Conservation (phyloP, 2,797 vertebrate species). For the Macroramphosus scolopax region DNA sequence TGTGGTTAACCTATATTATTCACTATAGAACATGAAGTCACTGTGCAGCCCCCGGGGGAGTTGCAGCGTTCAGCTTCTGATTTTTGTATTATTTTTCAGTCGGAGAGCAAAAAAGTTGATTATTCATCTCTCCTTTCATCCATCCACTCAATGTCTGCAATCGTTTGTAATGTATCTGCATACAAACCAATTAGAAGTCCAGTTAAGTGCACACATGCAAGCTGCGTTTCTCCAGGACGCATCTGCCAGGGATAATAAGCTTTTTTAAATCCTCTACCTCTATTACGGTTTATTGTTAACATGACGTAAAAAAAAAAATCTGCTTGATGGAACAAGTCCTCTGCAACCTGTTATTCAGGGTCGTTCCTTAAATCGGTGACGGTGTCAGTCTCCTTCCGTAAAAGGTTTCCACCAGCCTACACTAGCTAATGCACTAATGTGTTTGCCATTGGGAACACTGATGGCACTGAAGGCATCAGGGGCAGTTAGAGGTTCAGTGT, state of each 20-base stretch:
- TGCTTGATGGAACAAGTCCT: background rate
- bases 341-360: background rate
- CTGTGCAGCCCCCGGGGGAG: too few relatives aligned
- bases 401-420: background rate
- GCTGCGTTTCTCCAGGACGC: background rate
- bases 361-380: background rate
- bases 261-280: background rate
- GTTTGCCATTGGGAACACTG: too few relatives aligned
- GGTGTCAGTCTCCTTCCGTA: background rate
- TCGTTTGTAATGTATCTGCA: background rate
- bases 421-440: too few relatives aligned
- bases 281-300: background rate
- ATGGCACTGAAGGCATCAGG: too few relatives aligned
- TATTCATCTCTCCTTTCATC: too few relatives aligned
- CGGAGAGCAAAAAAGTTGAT: too few relatives aligned
- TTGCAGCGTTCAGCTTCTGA: too few relatives aligned
- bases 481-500: too few relatives aligned
- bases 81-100: background rate
- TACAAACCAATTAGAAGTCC: background rate
- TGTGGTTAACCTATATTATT: too few relatives aligned
- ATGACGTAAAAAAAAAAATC: background rate
- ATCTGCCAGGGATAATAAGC: background rate
- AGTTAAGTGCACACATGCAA: background rate
- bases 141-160: background rate
- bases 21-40: too few relatives aligned